Base-by-base conservation (phyloP, 1,140 invertebrate species). In the Zelostemma sp. region DNA sequence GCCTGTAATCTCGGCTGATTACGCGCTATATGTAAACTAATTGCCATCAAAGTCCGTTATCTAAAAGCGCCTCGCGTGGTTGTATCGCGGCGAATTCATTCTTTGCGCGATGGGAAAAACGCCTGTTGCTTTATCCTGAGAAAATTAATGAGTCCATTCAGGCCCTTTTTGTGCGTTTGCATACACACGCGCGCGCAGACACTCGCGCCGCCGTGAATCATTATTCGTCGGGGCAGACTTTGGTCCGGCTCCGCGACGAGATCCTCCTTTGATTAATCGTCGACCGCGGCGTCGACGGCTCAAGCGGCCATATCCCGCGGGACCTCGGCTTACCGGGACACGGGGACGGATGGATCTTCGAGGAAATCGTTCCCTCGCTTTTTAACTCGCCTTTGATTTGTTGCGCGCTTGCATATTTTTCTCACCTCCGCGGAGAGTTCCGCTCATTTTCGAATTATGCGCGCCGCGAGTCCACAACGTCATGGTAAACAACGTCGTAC, bases 131-230 rank as follows among this genome's bases (percentile, higher is more conserved):
- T 67, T 55, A 64, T 54, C 46, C 69, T 40, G 50, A 54, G 63
- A 63, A 67, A 72, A 72, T 67, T 72, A 72, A 67, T 72, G 63
- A 72, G 59, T 67, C 57, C 63, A 72, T 72, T 67, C 58, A 67
- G 56, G 56, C 35, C 56, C 69, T 63, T 72, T 70, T 71, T 71
- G 58, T 71, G 55, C 63, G 68, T 66, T 59, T 46, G 59, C 62
- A 60, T 65, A 60, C 53, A 56, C 51, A 35, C 11, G 18, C 66
- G 21, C 45, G 48, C 55, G 53, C 58, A 28, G 25, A 58, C 56
- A 56, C 66, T 58, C 59, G 58, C 60, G 15, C 56, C 43, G 41
- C 0, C 65, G 58, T 58, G 51, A 28, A 28, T 28, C 25, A 28
- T 28, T 28, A 28, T 40, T 40, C 35, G 14, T 40, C n/a, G 35